Base-by-base conservation (phyloP, 1,140 invertebrate species). In the Penaeus vannamei region DNA sequence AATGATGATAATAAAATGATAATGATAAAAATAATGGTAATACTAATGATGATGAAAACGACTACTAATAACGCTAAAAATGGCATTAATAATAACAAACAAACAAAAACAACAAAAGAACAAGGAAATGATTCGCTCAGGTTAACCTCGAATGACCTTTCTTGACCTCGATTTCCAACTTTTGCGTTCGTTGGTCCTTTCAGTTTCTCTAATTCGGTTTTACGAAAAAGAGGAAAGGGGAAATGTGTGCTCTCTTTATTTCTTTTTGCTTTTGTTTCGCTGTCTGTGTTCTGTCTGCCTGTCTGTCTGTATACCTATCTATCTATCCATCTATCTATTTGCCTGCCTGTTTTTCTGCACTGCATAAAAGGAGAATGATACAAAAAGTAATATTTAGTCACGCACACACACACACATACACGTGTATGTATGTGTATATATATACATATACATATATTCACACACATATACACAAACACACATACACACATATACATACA, bases 391-490 rank as follows among this genome's bases (percentile, higher is more conserved):
- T 12, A 77, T 0, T 26, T 0, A 77, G 12, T 26, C 36, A 42
- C 36, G 8, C 36, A 42, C 36, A 42, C 36, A 42, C 79, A 59
- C 36, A 59, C 79, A 59, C 79, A 59, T 2, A 53, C 17, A 42
- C 23, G 12, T 8, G 26, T 8, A 32, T 22, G 10, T 81, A 36
- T 59, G 42, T 81, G 42, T 36, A 26, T 42, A 53, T 22, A n/a
- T 26, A 26, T 29, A 72, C 26, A 72, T 29, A 72, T 72, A 72
- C 20, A 72, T 72, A 72, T 29, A 72, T 72, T n/a, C 20, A 72
- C 26, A 72, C n/a, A 72, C n/a, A 72, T 72, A 72, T 72, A 72
- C n/a, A 72, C n/a, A 72, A 17, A 72, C n/a, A 72, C n/a, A n/a
- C n/a, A 72, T 72, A 72, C n/a, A n/a, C n/a, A 72, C n/a, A 53